Conservation (phyloP, 1,140 invertebrate species). For the Gerris buenoi region DNA sequence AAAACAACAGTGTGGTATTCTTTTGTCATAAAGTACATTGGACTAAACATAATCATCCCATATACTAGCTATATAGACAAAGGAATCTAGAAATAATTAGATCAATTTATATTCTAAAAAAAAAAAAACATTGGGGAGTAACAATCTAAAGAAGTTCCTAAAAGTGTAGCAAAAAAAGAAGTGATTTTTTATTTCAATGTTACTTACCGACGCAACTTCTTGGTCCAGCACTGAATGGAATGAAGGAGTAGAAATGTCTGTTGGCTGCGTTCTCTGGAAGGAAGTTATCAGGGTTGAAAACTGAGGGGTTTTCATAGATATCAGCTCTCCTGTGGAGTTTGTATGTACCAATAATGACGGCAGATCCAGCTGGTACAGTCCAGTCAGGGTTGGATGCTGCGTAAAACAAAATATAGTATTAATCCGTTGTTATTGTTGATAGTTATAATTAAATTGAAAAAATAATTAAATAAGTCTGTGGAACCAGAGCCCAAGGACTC, state of each 20-base stretch:
- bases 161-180: no score
- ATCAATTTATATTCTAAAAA: no score
- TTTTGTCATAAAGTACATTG: no score
- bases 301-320: constrained; percentile 64
- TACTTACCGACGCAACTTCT: constrained; percentile 60
- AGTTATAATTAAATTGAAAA: no score
- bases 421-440: constrained; percentile 4
- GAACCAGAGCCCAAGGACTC: constrained; percentile 51
- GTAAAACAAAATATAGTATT: constrained; percentile 19
- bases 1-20: no score
- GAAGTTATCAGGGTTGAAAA: constrained; percentile 85
- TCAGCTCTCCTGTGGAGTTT: constrained; percentile 61
- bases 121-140: no score
- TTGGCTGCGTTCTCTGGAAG: constrained; percentile 61
- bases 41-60: no score
- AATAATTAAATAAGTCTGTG: constrained; percentile 60
- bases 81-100: no score
- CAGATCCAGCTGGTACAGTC: constrained; percentile 45
- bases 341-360: constrained; percentile 48
- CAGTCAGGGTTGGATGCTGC: constrained; percentile 36
- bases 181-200: no score
- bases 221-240: constrained; percentile 68
- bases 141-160: no score
- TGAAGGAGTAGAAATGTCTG: constrained; percentile 69
- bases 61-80: no score